phyloP scores from a whole-genome alignment of 1,140 invertebrate species.

The Formica exsecta region DNA sequence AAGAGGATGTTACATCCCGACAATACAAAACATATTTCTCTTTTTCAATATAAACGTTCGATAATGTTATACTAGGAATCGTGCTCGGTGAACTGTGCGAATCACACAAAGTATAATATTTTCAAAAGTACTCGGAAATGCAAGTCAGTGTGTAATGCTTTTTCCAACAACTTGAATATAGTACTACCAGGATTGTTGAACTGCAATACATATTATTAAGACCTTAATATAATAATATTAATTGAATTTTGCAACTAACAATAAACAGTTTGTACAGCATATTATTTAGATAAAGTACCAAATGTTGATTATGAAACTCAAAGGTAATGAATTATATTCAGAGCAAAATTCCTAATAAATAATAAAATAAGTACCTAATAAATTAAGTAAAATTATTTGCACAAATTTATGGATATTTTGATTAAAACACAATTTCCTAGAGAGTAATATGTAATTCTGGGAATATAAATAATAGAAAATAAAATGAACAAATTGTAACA shows the following conservation, averaged over 20 bases:
- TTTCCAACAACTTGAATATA: constrained; percentile 6
- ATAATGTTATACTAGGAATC: neutral
- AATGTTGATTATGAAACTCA: neutral
- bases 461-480: neutral
- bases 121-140: constrained; percentile 5
- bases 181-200: neutral
- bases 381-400: neutral
- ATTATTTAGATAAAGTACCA: neutral
- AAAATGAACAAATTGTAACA: neutral
- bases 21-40: neutral
- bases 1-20: neutral
- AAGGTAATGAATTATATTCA: neutral
- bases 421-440: neutral
- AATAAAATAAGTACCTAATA: neutral
- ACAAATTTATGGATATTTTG: neutral
- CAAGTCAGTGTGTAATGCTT: constrained; percentile 22
- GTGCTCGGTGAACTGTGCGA: neutral
- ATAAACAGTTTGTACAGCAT: neutral
- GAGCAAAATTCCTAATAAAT: neutral
- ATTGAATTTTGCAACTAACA: neutral
- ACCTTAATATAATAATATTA: neutral
- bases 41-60: neutral
- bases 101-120: constrained; percentile 13
- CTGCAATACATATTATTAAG: constrained; percentile 14
- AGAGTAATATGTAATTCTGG: too few relatives aligned